phyloP scores from a whole-genome alignment of 2,797 vertebrate genomes.

The Cygnus olor region DNA sequence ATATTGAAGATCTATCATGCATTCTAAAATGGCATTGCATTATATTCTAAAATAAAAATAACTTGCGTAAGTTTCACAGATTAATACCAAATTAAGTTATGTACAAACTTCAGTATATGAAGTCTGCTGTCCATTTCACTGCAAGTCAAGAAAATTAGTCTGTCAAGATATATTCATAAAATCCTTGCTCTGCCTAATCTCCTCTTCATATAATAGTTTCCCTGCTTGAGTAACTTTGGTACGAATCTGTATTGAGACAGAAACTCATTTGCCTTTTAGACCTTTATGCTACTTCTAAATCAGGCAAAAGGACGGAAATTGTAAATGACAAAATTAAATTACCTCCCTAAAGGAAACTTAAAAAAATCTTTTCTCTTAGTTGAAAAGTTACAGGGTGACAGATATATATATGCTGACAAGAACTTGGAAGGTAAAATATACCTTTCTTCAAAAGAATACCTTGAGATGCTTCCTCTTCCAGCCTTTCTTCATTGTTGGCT shows the following conservation, averaged over 20 bases:
- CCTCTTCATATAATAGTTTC: background rate
- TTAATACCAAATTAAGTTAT: background rate
- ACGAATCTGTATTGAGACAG: background rate
- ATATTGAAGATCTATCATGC: background rate
- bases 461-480: background rate
- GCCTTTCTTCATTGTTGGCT: background rate
- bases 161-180: background rate
- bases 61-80: background rate
- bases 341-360: background rate
- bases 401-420: background rate
- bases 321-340: background rate
- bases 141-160: background rate
- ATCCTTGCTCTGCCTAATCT: background rate
- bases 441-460: accelerated
- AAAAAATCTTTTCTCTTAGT: background rate
- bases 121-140: background rate
- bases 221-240: background rate
- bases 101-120: background rate
- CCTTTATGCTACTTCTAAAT: background rate
- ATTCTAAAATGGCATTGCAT: background rate
- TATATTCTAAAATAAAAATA: background rate
- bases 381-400: background rate
- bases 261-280: background rate
- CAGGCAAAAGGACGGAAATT: background rate
- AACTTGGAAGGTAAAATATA: background rate